phyloP scores from a whole-genome alignment of 35 echinoderm and acorn worm species.

The Heliocidaris tuberculata region DNA sequence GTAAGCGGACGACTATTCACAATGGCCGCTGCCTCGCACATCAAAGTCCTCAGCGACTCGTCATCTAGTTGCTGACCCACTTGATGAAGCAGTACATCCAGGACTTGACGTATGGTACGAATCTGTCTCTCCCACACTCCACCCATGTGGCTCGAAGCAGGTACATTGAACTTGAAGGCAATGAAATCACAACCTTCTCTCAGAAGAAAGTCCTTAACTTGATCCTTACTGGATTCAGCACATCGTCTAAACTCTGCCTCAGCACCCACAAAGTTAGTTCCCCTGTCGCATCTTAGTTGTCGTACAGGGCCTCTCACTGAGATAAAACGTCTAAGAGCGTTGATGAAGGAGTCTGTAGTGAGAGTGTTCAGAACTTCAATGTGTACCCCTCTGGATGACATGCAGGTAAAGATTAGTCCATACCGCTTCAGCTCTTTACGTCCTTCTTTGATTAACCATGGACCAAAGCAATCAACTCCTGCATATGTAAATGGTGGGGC shows the following conservation, averaged over 20 bases:
- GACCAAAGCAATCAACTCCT: conserved; percentile 63
- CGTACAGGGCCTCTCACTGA: conserved; percentile 62
- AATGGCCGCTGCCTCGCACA: conserved; percentile 47
- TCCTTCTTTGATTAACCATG: conserved; percentile 50
- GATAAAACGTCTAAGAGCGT: conserved; percentile 62
- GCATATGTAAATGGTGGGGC: conserved; percentile 57
- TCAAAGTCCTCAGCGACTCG: conserved; percentile 33
- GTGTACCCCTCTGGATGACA: conserved; percentile 78
- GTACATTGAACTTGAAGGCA: conserved; percentile 44
- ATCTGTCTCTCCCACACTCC: conserved; percentile 57
- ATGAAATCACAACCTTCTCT: conserved; percentile 57
- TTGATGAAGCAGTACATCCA: conserved; percentile 33
- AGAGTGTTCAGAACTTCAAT: conserved; percentile 65
- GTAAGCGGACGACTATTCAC: conserved; percentile 66
- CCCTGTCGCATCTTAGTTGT: conserved; percentile 69
- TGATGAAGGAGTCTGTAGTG: conserved; percentile 83
- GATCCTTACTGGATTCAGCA: conserved; percentile 40
- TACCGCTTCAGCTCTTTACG: conserved; percentile 53
- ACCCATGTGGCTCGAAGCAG: conserved; percentile 59
- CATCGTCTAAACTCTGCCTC: conserved; percentile 46
- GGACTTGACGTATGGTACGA: neutral
- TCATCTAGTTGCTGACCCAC: conserved; percentile 37
- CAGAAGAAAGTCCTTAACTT: conserved; percentile 35
- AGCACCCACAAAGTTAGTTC: conserved; percentile 71
- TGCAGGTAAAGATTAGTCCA: conserved; percentile 67